These are phyloP conservation scores for Hydrozoanthus gracilis DNA, from an alignment of 92 coral and sea anemone genomes.

Conservation along the genomic window DNA sequence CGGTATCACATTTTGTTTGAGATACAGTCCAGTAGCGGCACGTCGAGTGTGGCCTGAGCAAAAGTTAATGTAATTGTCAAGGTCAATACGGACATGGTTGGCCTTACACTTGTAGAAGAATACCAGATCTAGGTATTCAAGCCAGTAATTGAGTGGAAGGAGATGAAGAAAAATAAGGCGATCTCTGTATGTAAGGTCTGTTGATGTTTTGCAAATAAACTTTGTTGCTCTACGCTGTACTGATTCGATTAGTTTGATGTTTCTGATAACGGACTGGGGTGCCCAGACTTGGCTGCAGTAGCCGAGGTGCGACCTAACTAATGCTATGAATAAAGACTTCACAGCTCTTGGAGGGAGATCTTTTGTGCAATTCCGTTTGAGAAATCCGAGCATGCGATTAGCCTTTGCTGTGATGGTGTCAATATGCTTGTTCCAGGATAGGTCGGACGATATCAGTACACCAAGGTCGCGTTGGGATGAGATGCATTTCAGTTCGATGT, in stretches of 20 bases:
- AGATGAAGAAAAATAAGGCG: slow-evolving; percentile 20
- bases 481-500: background rate
- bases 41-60: slow-evolving; percentile 39
- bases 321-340: slow-evolving; percentile 36
- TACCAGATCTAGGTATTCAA: slow-evolving; percentile 22
- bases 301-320: slow-evolving; percentile 41
- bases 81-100: slow-evolving; percentile 9
- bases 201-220: slow-evolving; percentile 32
- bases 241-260: slow-evolving; percentile 30
- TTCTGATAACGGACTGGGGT: slow-evolving; percentile 46
- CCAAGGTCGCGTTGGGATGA: slow-evolving; percentile 43
- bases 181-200: slow-evolving; percentile 38
- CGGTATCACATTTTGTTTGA: slow-evolving; percentile 32
- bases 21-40: slow-evolving; percentile 43
- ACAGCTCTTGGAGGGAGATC: slow-evolving; percentile 45
- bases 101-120: slow-evolving; percentile 39
- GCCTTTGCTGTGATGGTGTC: slow-evolving; percentile 42
- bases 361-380: slow-evolving; percentile 38
- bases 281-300: slow-evolving; percentile 47
- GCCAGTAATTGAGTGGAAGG: no score
- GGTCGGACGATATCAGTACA: slow-evolving; percentile 22
- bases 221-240: slow-evolving; percentile 50
- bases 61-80: slow-evolving; percentile 26
- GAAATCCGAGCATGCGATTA: background rate
- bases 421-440: background rate